phyloP scores from a whole-genome alignment of 1,140 invertebrate species.

The Branchinecta lindahli region DNA sequence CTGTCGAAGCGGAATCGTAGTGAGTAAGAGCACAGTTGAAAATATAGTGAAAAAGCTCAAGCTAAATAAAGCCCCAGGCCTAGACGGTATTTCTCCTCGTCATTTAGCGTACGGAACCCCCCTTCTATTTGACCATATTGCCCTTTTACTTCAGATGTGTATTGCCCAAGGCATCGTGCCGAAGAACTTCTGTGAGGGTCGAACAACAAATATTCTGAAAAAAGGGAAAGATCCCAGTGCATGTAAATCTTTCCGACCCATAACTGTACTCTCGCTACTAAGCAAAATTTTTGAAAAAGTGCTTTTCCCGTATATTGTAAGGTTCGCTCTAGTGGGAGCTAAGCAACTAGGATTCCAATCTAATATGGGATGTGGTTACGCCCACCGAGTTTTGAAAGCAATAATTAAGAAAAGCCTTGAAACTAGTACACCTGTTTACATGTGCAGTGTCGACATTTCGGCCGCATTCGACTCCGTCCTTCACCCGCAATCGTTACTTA shows the following conservation, averaged over 20 bases:
- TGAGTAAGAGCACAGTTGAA: background rate
- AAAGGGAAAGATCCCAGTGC: background rate
- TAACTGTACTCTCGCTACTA: background rate
- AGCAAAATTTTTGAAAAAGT: constrained; percentile 9
- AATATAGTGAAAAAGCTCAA: background rate
- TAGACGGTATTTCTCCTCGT: background rate
- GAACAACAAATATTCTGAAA: background rate
- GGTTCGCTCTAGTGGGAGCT: background rate
- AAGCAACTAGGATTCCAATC: background rate
- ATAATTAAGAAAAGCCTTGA: background rate
- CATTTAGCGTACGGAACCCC: background rate
- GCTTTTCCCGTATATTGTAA: background rate
- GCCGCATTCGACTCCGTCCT: background rate
- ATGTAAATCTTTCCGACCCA: background rate
- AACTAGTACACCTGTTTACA: background rate
- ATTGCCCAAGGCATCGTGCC: background rate
- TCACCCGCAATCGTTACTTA: background rate
- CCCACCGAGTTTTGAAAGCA: background rate
- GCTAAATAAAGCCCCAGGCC: background rate
- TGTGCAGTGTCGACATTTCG: background rate
- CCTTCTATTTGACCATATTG: background rate
- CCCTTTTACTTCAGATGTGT: constrained; percentile 3
- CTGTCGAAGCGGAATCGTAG: background rate
- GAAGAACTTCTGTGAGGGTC: background rate
- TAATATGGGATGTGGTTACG: background rate